Evolutionary conservation across 2,888 invertebrate genomes (phyloP), one percentile per base, ranked within the genome.

Genomic region (Baronia brevicornis): DNA sequence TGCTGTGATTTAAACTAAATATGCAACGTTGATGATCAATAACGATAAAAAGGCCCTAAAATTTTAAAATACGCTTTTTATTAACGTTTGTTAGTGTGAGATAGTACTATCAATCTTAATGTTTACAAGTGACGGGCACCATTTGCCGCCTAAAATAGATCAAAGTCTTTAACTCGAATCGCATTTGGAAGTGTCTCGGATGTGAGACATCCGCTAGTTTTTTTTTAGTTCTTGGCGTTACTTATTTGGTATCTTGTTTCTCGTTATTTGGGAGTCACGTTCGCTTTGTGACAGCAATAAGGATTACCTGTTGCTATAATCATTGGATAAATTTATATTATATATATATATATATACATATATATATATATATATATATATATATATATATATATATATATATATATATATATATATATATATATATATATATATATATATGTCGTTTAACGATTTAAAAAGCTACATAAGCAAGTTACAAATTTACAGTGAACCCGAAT

Each of bases 71-170:
- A 6, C 20, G 2, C 35, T 21, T 28, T 18, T n/a, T 12, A 21
- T 46, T 51, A 53, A 51, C 45, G 47, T 53, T 41, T 28, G 44
- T 54, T 53, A 60, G 51, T 61, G 63, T 62, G 54, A 41, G 33
- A 41, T 52, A 48, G 45, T 43, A 54, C 61, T 54, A 72, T 75
- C 66, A 69, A 65, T 67, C 54, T 39, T 41, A 52, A 50, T 53
- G 54, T 56, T 57, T 50, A 55, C 53, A 45, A 53, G 43, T 56
- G 65, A 66, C 59, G 53, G 48, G 57, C 54, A 57, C 63, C 69
- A 62, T 69, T 73, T 67, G 66, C 54, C 45, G 55, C 61, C 54
- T 43, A 49, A 60, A 78, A 78, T 78, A 79, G 80, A 80, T 79
- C 78, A 79, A 78, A 73, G 73, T 59, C 48, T 46, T 51, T 46